Evolutionary conservation across 2,797 vertebrate species (phyloP).

Genomic region (Podarcis siculus): DNA sequence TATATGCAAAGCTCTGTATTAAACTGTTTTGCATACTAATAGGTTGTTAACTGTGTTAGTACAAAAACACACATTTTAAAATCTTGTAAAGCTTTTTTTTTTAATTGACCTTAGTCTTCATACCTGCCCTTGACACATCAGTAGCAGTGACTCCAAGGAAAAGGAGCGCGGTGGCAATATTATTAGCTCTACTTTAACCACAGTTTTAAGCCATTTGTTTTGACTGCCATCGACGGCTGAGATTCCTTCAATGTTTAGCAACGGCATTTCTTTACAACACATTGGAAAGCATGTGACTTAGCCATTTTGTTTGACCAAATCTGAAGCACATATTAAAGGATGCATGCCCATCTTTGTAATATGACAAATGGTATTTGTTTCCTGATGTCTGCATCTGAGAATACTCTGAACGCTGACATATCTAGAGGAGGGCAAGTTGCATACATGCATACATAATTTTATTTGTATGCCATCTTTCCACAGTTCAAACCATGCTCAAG

Average conservation of each 20-base stretch:
- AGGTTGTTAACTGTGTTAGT: background rate
- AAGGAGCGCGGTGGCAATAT: background rate
- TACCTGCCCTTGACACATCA: background rate
- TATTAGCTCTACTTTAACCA: background rate
- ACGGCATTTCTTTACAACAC: background rate
- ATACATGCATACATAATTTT: too few species aligned
- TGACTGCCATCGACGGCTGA: background rate
- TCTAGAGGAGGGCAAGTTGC: background rate
- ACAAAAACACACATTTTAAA: background rate
- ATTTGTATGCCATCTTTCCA: too few species aligned
- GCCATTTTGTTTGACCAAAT: background rate
- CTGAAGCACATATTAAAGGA: background rate
- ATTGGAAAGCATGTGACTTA: background rate
- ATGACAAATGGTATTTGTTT: background rate
- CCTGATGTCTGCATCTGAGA: background rate
- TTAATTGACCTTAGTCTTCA: background rate
- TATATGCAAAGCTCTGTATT: background rate
- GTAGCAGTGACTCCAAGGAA: background rate
- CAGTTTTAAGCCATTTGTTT: background rate
- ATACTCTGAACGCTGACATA: background rate
- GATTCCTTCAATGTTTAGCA: background rate
- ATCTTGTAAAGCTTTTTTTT: background rate
- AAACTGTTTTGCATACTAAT: background rate
- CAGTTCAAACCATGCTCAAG: too few species aligned
- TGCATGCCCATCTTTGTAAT: background rate